Percentiles rank a stretch among this genome's conserved stretches.
Conservation (phyloP, 2,888 invertebrate species). For the Hyalella azteca region DNA sequence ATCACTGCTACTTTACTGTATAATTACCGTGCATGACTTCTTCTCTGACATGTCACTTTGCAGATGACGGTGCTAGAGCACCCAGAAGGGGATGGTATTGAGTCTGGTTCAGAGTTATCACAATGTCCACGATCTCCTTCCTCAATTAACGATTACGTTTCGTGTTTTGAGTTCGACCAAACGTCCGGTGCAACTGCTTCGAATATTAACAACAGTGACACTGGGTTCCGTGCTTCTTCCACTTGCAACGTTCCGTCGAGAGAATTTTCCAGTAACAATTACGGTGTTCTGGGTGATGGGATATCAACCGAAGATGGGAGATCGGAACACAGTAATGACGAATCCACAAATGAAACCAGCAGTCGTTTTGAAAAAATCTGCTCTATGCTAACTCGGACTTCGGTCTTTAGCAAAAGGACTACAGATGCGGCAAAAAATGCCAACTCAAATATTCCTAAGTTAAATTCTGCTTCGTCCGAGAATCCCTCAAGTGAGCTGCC, state of each 20-base stretch:
- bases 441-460: no score
- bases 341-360: no score
- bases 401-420: no score
- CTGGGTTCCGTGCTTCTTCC: no score
- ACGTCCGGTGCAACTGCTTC: not conserved
- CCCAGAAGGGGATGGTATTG: conserved; percentile 3
- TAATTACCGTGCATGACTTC: not conserved
- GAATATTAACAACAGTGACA: not conserved
- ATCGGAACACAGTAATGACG: no score
- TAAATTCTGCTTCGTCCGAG: no score
- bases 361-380: no score
- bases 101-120: not conserved
- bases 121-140: conserved; percentile 19
- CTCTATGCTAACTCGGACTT: no score
- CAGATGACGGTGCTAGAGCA: conserved; percentile 13
- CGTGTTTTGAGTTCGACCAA: not conserved
- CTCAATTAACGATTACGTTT: conserved; percentile 11
- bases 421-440: no score
- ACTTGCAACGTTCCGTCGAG: not conserved
- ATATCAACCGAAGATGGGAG: no score
- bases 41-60: not conserved
- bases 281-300: not conserved
- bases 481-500: no score
- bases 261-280: not conserved
- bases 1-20: no score